Evolutionary conservation across 2,113 vertebrate genomes (phyloP), one percentile per base, ranked within the genome.

Genomic region (Neomonachus schauinslandi): DNA sequence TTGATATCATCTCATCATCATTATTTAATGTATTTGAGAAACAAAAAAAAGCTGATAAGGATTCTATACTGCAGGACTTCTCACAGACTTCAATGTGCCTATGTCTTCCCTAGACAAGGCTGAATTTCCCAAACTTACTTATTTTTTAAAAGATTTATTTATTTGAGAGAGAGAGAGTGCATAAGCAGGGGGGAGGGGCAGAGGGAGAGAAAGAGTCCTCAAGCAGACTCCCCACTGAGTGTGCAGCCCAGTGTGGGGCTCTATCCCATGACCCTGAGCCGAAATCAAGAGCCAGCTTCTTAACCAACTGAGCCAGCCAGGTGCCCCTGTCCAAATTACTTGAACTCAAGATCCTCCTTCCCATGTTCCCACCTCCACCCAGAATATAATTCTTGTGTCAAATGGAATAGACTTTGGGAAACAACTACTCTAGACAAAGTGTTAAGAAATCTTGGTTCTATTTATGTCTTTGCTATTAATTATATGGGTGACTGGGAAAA

Each of bases 401-500:
- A 89, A 18, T 53, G 33, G n/a, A 91, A 96, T n/a, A 90, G 14
- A 86, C 5, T 92, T 93, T 94, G 36, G 53, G n/a, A 96, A 82
- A 80, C 53, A 28, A 28, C 18, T 51, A 83, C 65, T 63, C 18
- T 77, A 85, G 55, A 57, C 12, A 80, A 96, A 72, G 4, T 1
- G 15, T 86, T 95, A 92, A 74, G 49, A 76, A 39, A 89, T 57
- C 18, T 69, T 1, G 11, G 55, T 42, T 96, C 55, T 79, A 88
- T 77, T 12, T 42, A 31, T 94, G 36, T 36, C 33, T 2, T 22
- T 11, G 0, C 15, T 46, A 24, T 9, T 9, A 0, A 53, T 19
- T 42, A 33, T 19, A 76, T 82, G 19, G 69, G 31, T 0, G 0
- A 39, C 82, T 42, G 9, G 11, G 5, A 46, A 46, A 84, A 92